These are phyloP conservation scores for Aporrectodea caliginosa DNA, from an alignment of 1,140 invertebrate genomes.

Conservation along the genomic window DNA sequence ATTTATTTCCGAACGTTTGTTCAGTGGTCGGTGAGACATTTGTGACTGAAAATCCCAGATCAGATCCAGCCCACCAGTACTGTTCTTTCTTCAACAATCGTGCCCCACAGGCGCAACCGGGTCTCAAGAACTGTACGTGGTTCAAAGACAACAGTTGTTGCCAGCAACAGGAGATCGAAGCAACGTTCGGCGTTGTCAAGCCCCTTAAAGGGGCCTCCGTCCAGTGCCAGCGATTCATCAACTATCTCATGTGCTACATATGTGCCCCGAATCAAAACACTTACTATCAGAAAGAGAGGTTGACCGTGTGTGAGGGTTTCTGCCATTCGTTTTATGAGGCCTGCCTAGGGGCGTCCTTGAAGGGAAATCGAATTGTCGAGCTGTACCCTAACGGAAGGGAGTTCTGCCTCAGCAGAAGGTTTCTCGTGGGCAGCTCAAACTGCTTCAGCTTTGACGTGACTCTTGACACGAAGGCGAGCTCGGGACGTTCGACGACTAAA, in stretches of 20 bases:
- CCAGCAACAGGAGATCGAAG: slow-evolving; percentile 53
- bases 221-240: slow-evolving; percentile 51
- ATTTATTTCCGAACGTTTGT: no score
- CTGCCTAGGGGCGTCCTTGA: slow-evolving; percentile 41
- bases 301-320: slow-evolving; percentile 53
- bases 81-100: slow-evolving; percentile 57
- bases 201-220: slow-evolving; percentile 51
- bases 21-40: no score
- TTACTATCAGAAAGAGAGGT: slow-evolving; percentile 50
- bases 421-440: slow-evolving; percentile 40
- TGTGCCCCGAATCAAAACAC: slow-evolving; percentile 53
- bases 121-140: slow-evolving; percentile 56
- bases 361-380: slow-evolving; percentile 48
- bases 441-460: slow-evolving; percentile 47
- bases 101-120: slow-evolving; percentile 50
- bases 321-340: slow-evolving; percentile 50
- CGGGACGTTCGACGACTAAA: not conserved
- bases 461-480: slow-evolving; percentile 10
- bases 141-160: slow-evolving; percentile 55
- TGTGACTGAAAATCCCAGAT: no score
- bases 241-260: slow-evolving; percentile 57
- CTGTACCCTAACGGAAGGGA: slow-evolving; percentile 50
- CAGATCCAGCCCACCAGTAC: no score
- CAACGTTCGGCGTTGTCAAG: slow-evolving; percentile 52
- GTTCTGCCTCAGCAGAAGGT: slow-evolving; percentile 52